Evolutionary conservation across 2,888 invertebrate species (phyloP).

Genomic region (Peribatodes rhomboidaria): DNA sequence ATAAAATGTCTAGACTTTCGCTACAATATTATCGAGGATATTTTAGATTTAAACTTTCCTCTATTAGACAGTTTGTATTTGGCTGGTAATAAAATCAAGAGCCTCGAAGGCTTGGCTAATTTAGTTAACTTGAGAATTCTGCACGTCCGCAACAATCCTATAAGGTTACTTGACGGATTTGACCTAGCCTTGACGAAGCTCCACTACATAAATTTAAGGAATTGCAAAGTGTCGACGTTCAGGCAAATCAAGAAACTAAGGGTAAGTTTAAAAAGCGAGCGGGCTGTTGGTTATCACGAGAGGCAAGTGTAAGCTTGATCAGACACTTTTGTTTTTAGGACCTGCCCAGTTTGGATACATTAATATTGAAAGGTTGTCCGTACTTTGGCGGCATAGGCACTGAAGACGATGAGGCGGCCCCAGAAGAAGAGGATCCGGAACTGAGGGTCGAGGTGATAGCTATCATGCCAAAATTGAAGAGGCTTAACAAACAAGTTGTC

Average conservation of each 20-base stretch:
- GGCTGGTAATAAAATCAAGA: slow-evolving; percentile 90
- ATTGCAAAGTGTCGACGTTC: slow-evolving; percentile 82
- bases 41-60: slow-evolving; percentile 77
- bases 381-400: slow-evolving; percentile 81
- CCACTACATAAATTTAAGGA: slow-evolving; percentile 85
- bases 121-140: slow-evolving; percentile 88
- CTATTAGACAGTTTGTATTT: slow-evolving; percentile 91
- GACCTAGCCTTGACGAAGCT: slow-evolving; percentile 71
- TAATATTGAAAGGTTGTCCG: slow-evolving; percentile 86
- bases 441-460: slow-evolving; percentile 81
- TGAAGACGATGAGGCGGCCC: slow-evolving; percentile 63
- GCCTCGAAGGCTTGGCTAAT: slow-evolving; percentile 87
- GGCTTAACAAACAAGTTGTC: slow-evolving; percentile 84
- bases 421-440: slow-evolving; percentile 71
- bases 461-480: slow-evolving; percentile 81
- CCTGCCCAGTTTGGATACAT: slow-evolving; percentile 77
- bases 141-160: slow-evolving; percentile 90
- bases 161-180: slow-evolving; percentile 85
- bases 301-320: neutral
- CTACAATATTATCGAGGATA: slow-evolving; percentile 79
- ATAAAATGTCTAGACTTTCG: slow-evolving; percentile 86
- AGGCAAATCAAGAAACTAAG: slow-evolving; percentile 84
- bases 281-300: neutral
- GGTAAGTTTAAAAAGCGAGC: slow-evolving; percentile 57
- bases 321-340: slow-evolving; percentile 56